Percentiles rank a stretch among this genome's conserved stretches.
Conservation (phyloP, 2,797 vertebrate species). For the Amphiprion clarkii region DNA sequence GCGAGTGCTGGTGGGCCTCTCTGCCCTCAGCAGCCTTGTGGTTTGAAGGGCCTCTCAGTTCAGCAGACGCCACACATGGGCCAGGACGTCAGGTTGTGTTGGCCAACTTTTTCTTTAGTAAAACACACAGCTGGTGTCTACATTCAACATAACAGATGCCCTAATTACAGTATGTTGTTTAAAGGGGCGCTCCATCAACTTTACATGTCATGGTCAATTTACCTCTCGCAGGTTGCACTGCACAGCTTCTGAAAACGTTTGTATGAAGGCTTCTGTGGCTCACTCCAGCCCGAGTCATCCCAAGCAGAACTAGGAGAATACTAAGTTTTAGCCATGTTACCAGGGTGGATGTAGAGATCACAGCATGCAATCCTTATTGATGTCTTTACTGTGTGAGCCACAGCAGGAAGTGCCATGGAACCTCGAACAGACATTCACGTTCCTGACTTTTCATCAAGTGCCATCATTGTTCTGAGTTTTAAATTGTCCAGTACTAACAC, state of each 20-base stretch:
- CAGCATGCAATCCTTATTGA: neutral
- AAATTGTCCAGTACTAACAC: too few relatives aligned
- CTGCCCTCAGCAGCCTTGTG: conserved; percentile 34
- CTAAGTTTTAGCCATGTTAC: neutral
- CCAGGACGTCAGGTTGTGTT: conserved; percentile 40
- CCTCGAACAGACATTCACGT: neutral
- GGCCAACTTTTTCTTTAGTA: conserved; percentile 24
- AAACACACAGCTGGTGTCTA: conserved; percentile 34
- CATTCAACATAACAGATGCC: conserved; percentile 14
- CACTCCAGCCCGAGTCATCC: conserved; percentile 11
- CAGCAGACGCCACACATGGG: conserved; percentile 44
- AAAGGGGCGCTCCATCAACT: conserved; percentile 2
- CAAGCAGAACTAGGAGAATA: neutral
- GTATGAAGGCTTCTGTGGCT: conserved; percentile 7
- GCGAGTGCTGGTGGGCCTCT: conserved; percentile 61
- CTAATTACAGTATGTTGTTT: conserved; percentile 26
- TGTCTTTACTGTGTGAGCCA: neutral
- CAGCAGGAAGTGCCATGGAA: neutral
- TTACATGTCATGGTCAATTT: conserved; percentile 25
- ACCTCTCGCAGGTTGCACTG: neutral
- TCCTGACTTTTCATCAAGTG: too few relatives aligned
- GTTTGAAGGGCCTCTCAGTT: conserved; percentile 37
- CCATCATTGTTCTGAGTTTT: too few relatives aligned
- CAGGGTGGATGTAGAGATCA: neutral
- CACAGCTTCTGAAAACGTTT: conserved; percentile 4